Evolutionary conservation across 2,888 invertebrate genomes (phyloP), one percentile per base, ranked within the genome.

Genomic region (Drosophila subsilvestris): DNA sequence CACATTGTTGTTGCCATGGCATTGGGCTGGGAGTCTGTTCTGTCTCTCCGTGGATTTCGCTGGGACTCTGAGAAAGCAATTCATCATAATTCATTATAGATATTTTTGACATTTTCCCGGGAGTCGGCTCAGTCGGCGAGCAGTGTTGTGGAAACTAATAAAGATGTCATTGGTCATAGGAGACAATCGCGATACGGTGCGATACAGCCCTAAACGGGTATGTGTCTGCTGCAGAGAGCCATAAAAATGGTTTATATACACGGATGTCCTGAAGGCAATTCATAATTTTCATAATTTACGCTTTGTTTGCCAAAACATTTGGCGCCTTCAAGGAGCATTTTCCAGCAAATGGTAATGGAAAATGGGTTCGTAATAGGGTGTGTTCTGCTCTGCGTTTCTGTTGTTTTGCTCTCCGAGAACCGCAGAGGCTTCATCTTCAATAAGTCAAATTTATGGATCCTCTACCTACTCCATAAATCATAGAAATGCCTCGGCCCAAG

Each of bases 231-330:
- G 37, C 37, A 37, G 63, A 53, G 57, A 50, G 77, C 54, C 71
- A 78, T 82, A 78, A 70, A 79, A 75, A 85, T 78, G 79, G 85
- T 79, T 84, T 81, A 80, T 80, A 68, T 57, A 55, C 61, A 57
- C 54, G 20, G 45, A 47, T 59, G 42, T 54, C 65, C 65, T 61
- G 69, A 74, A 70, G 53, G 80, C 79, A 83, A 86, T 86, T 86
- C 86, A 85, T 85, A 85, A 85, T 85, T 84, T 84, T 85, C 86
- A 85, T 85, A 85, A 85, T 85, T 85, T 85, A 86, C 84, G 84
- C 84, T 84, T 85, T 85, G 84, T 86, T 85, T 85, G 76, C 69
- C 86, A 76, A 66, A 84, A 86, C 86, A 85, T 77, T 86, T 86
- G 83, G 83, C 83, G 83, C 86, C 83, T 80, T 51, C 50, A 22